These are phyloP conservation scores for Gerris lacustris DNA, from an alignment of 2,888 invertebrate genomes.

Conservation along the genomic window DNA sequence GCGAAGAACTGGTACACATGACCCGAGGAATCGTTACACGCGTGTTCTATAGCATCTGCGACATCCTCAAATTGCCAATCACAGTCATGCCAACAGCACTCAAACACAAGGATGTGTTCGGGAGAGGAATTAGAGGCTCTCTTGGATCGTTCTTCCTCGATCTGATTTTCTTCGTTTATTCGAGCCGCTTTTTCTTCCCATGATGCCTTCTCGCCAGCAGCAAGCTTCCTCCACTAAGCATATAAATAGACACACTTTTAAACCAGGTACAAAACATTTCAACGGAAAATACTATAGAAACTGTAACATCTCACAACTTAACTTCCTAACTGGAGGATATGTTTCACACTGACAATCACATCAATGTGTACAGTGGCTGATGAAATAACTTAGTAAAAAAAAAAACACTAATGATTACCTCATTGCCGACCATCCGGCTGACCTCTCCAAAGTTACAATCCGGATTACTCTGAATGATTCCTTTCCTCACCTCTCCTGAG, in stretches of 20 bases:
- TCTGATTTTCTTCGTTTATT: constrained; percentile 65
- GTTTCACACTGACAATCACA: neutral
- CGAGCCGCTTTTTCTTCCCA: constrained; percentile 89
- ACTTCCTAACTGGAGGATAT: too few species aligned
- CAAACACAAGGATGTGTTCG: constrained; percentile 46
- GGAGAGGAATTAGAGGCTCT: constrained; percentile 34
- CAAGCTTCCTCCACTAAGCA: constrained; percentile 81
- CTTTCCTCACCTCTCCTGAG: constrained; percentile 88
- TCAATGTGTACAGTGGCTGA: too few species aligned
- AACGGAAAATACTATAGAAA: too few species aligned
- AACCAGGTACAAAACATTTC: too few species aligned
- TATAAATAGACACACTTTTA: constrained; percentile 4
- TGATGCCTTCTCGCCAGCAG: constrained; percentile 72
- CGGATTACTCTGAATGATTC: constrained; percentile 85
- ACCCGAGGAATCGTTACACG: constrained; percentile 61
- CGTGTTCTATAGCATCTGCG: constrained; percentile 77
- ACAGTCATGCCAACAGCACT: constrained; percentile 84
- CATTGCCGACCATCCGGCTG: constrained; percentile 57
- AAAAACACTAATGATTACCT: constrained; percentile 39
- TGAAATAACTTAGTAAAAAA: too few species aligned
- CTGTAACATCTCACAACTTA: too few species aligned
- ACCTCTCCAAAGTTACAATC: constrained; percentile 85
- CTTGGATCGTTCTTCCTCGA: constrained; percentile 43
- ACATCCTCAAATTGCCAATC: constrained; percentile 88
- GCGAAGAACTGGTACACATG: constrained; percentile 53